These are phyloP conservation scores for Dysmachus trigonus DNA, from an alignment of 2,888 invertebrate species.

Conservation along the genomic window DNA sequence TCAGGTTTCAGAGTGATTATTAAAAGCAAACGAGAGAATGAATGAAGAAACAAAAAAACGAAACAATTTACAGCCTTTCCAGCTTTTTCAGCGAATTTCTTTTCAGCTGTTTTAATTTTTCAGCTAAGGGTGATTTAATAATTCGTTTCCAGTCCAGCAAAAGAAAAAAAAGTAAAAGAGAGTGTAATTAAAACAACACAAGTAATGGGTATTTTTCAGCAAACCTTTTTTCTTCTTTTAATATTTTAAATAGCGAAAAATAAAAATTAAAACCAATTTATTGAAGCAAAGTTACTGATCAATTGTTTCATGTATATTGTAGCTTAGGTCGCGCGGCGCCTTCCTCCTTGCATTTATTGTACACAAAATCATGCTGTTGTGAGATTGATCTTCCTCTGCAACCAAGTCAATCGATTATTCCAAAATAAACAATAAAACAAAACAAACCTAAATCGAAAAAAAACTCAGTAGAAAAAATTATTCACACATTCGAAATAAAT, in stretches of 20 bases:
- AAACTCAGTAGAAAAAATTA: not conserved
- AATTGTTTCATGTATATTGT: constrained; percentile 50
- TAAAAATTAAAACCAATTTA: not conserved
- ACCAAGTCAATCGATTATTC: constrained; percentile 29
- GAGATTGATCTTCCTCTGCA: constrained; percentile 47
- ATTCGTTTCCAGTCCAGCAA: constrained; percentile 25
- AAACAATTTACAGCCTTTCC: constrained; percentile 3
- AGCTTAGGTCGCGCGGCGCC: constrained; percentile 50
- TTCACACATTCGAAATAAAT: constrained; percentile 12
- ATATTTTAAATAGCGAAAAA: not conserved
- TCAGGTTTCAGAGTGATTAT: constrained; percentile 26
- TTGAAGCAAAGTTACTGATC: constrained; percentile 45
- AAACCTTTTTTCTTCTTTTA: constrained; percentile 14
- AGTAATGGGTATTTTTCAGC: constrained; percentile 12
- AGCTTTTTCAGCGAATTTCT: constrained; percentile 42
- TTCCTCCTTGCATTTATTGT: constrained; percentile 45
- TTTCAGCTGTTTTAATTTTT: constrained; percentile 51
- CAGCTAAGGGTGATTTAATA: constrained; percentile 42
- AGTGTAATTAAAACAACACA: too few species aligned
- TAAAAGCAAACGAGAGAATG: not conserved
- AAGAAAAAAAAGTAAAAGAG: constrained; percentile 25
- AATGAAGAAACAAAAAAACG: not conserved
- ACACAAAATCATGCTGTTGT: constrained; percentile 50
- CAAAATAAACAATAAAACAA: not conserved
- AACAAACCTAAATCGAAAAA: not conserved